These are phyloP conservation scores for Ammodytes dubius DNA, from an alignment of 2,113 vertebrate species.

Conservation along the genomic window DNA sequence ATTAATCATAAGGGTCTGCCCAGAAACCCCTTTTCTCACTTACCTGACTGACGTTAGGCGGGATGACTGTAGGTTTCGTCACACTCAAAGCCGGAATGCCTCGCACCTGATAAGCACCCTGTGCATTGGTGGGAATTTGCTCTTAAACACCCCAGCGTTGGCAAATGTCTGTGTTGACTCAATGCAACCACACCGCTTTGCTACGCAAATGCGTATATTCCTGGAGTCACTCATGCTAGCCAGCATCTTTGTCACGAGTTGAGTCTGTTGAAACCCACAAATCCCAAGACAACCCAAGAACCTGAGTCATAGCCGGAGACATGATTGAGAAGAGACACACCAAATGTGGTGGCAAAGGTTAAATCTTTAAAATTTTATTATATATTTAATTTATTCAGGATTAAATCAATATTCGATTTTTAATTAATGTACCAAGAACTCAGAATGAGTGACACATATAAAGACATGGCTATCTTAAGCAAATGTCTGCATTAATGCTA, in stretches of 20 bases:
- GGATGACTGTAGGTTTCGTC: constrained; percentile 74
- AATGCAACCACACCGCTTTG: constrained; percentile 32
- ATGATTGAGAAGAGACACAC: neutral
- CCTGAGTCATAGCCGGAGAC: constrained; percentile 43
- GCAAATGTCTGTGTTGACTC: constrained; percentile 72
- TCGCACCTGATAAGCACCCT: constrained; percentile 57
- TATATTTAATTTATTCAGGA: neutral
- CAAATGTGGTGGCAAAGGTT: constrained; percentile 8
- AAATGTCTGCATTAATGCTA: neutral
- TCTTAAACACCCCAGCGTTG: constrained; percentile 59
- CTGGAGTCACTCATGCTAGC: constrained; percentile 59
- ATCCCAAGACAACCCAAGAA: constrained; percentile 22
- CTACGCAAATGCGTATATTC: constrained; percentile 72
- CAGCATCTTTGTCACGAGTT: constrained; percentile 52
- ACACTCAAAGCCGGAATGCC: constrained; percentile 67
- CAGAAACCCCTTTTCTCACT: constrained; percentile 18
- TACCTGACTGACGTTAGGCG: constrained; percentile 38
- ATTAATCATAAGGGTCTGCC: constrained; percentile 45
- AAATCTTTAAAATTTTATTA: neutral
- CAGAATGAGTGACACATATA: neutral
- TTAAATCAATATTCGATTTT: neutral
- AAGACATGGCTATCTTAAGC: neutral
- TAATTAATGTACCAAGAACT: neutral
- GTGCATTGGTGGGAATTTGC: constrained; percentile 40
- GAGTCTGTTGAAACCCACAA: constrained; percentile 54